Percentiles rank a stretch among this genome's conserved stretches.
Conservation (phyloP, 2,113 vertebrate species). For the Ochotona princeps region DNA sequence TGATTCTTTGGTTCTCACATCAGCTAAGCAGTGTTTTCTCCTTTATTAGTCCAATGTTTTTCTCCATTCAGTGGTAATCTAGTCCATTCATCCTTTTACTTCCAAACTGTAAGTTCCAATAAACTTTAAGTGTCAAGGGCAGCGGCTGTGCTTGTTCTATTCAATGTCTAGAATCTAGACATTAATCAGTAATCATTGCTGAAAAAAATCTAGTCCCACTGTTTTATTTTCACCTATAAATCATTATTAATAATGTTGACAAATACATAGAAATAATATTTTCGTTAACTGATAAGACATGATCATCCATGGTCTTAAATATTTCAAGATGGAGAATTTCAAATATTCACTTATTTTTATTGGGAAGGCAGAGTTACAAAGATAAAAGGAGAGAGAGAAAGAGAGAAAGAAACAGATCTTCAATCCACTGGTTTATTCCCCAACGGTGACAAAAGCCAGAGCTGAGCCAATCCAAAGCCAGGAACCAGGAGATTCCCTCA, state of each 20-base stretch:
- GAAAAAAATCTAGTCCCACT: rapidly evolving
- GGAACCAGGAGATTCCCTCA: too few species aligned
- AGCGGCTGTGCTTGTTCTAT: neutral
- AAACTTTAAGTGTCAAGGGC: rapidly evolving
- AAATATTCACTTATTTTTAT: too few species aligned
- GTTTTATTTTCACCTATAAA: neutral
- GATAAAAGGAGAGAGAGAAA: too few species aligned
- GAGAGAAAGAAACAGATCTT: too few species aligned
- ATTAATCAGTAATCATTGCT: rapidly evolving
- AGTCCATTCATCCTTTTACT: neutral
- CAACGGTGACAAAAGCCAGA: too few species aligned
- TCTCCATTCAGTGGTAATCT: too few species aligned
- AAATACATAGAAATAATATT: neutral
- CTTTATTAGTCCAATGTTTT: rapidly evolving
- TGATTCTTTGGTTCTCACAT: neutral
- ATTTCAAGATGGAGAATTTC: neutral
- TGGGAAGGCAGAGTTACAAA: too few species aligned
- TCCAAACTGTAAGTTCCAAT: rapidly evolving
- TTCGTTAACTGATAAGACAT: neutral
- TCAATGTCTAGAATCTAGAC: too few species aligned
- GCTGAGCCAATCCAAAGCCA: too few species aligned
- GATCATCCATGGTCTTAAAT: rapidly evolving
- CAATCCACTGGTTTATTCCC: too few species aligned
- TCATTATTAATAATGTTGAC: neutral
- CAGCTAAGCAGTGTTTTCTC: too few species aligned